A percentile compares a stretch with the other conserved stretches of the same genome.
Evolutionary conservation across 2,797 vertebrate species (phyloP).

Genomic region (Diplodus sargus): DNA sequence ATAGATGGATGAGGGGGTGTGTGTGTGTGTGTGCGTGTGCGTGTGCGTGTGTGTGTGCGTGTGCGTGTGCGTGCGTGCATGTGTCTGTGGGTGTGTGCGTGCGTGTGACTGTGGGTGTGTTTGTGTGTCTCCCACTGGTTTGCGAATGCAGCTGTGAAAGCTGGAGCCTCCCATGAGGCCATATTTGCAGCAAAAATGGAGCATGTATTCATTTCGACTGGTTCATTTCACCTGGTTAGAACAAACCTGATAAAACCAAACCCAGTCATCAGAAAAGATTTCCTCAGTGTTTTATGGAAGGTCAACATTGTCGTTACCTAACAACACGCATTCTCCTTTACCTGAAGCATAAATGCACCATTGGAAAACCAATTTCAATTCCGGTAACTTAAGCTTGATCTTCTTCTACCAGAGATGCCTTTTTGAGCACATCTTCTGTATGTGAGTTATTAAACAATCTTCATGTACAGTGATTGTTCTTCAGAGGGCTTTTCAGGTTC

Average conservation of each 20-base stretch:
- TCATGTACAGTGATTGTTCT: no score
- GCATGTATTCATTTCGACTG: background rate
- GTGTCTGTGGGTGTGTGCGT: no score
- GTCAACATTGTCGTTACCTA: background rate
- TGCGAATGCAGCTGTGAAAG: conserved; percentile 11
- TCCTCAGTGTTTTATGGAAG: background rate
- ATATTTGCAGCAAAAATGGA: background rate
- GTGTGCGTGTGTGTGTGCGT: background rate
- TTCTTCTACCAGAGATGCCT: no score
- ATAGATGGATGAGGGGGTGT: conserved; percentile 18
- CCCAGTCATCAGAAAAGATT: background rate
- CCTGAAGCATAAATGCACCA: background rate
- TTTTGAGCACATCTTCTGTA: no score
- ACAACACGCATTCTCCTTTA: background rate
- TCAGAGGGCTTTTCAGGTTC: no score
- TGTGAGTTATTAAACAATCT: no score
- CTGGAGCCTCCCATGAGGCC: background rate
- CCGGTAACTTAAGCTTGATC: no score
- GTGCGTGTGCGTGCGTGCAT: background rate
- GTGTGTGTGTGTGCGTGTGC: no score
- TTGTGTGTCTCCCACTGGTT: conserved; percentile 6
- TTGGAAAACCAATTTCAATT: no score
- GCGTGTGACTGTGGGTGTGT: background rate
- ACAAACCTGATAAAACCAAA: conserved; percentile 4
- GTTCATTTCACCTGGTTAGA: background rate